Base-by-base conservation (phyloP, 2,113 vertebrate species). In the Helogale parvula region DNA sequence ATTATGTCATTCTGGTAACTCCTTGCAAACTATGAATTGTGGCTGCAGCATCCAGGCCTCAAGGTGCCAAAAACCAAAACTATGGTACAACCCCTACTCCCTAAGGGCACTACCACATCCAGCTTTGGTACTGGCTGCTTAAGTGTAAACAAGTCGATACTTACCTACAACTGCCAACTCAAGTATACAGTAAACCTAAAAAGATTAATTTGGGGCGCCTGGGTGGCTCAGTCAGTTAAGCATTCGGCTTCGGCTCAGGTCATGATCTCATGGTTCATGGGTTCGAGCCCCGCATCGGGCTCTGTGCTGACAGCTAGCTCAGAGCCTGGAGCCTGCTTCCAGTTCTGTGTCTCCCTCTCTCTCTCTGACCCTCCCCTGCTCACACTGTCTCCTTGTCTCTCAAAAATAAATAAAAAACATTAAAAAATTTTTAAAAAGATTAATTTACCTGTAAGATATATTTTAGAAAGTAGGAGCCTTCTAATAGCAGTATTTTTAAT, bases 381-480 rank as follows among this genome's bases (percentile, higher is more conserved):
- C 41, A 41, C 41, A 41, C 4, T 41, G 5, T 41, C 41, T 41
- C 41, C 5, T 6, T 41, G 41, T 41, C 41, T 41, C 41, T 41
- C 41, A 41, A 41, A 41, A 41, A 41, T 41, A 41, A 41, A 41
- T 41, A 5, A 41, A 4, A 41, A 41, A 41, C 41, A 41, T 41
- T 41, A 5, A 41, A 41, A 41, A 38, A 38, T 38, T 38, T 38
- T 38, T 38, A 74, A 16, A 84, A 52, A 41, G 63, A 83, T 6
- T 76, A 71, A 80, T 45, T 90, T 94, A 84, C 13, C 27, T 77
- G 63, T 23, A 69, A 69, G 27, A 31, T 50, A 25, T 8, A 57
- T 86, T 71, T 88, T 74, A 85, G 29, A 82, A 95, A 95, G 54
- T 31, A 95, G 25, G 31, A 92, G 14, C 4, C 27, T 95, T 91